Evolutionary conservation across 2,888 invertebrate species (phyloP), one percentile per base, ranked within the genome.

Genomic region (Cynaeus angustus): DNA sequence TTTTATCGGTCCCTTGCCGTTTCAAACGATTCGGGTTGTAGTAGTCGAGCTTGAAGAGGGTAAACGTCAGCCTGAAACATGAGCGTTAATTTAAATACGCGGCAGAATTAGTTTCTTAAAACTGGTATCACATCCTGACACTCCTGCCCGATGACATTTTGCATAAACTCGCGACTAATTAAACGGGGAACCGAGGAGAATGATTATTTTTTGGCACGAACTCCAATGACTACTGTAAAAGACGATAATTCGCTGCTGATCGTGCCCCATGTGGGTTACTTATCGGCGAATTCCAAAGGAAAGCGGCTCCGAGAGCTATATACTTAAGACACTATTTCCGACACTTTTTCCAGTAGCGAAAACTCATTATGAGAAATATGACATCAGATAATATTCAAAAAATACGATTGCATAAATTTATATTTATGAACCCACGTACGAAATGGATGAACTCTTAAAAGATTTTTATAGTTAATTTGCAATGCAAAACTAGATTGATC

Each of bases 41-140:
- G 66, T 50, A 53, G 64, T 64, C 33, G 53, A 41, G 64, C 64
- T 64, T 53, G 65, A 65, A 52, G 53, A 65, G 65, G 65, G 66
- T 66, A 48, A 56, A 59, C 66, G 59, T 67, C 59, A 59, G 38
- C 2, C 52, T 67, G 59, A 52, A 70, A 70, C 68, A 69, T 72
- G 64, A 67, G 66, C 64, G 69, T 69, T 73, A 72, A 73, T 75
- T 77, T 74, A 74, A 77, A 76, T 75, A 73, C 67, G 68, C 66
- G 62, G 62, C 70, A 64, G 72, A 75, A 76, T 77, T 76, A 76
- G 72, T 74, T 76, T 77, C 76, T 77, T 75, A 70, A 76, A 75
- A 72, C 73, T 71, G 75, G 74, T 78, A 78, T 78, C 77, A 74
- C 74, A 72, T 72, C 72, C 65, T 58, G 67, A 72, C 75, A 76